Conservation (phyloP, 2,113 vertebrate species). For the Herpetotheres cachinnans region DNA sequence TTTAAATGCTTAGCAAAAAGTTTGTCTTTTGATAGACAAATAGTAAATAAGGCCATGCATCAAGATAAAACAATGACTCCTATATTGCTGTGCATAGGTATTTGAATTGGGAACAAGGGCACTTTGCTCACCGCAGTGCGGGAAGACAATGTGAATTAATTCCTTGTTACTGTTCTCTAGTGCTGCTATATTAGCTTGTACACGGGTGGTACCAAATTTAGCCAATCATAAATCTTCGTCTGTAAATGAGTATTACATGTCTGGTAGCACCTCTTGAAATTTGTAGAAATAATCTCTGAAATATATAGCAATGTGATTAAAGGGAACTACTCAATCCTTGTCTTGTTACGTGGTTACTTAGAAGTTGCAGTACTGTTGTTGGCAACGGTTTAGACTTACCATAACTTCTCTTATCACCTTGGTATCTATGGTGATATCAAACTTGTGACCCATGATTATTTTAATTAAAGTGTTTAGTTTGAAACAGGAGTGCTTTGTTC, state of each 20-base stretch:
- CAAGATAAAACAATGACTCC: not conserved
- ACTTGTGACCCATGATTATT: constrained; percentile 13
- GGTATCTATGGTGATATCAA: constrained; percentile 2
- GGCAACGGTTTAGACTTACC: not conserved
- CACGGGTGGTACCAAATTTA: not conserved
- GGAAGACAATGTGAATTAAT: constrained; percentile 11
- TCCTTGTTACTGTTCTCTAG: not conserved
- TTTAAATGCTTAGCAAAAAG: constrained; percentile 1
- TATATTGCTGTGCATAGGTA: not conserved
- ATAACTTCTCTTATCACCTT: not conserved
- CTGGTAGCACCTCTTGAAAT: not conserved
- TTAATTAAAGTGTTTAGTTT: constrained; percentile 14
- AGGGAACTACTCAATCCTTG: not conserved
- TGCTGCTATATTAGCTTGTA: not conserved
- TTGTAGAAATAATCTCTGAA: not conserved
- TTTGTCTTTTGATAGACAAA: not conserved
- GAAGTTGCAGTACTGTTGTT: not conserved
- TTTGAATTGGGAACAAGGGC: not conserved
- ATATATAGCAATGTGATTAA: not conserved
- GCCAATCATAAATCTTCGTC: not conserved
- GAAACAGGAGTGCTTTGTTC: constrained; percentile 22
- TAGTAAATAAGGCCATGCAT: not conserved
- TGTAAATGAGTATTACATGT: not conserved
- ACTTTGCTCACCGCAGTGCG: not conserved
- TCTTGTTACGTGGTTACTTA: not conserved